A percentile compares a stretch with the other conserved stretches of the same genome.
Evolutionary conservation across 1,140 invertebrate genomes (phyloP).

Genomic region (Polyergus mexicanus): DNA sequence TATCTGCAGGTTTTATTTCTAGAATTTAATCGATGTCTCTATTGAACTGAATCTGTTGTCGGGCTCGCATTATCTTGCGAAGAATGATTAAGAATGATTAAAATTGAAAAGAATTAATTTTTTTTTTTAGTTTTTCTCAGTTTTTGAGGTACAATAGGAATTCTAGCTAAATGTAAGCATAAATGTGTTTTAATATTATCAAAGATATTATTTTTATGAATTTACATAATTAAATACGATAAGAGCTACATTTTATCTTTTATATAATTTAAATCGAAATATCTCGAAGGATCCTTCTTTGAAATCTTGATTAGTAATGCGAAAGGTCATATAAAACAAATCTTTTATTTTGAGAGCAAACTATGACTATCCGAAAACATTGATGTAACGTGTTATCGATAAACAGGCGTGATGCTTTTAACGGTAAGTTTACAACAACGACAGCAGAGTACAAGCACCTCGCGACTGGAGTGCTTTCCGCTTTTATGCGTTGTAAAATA

Average conservation of each 20-base stretch:
- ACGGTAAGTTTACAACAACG: slow-evolving; percentile 46
- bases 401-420: slow-evolving; percentile 62
- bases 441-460: slow-evolving; percentile 19
- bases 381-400: slow-evolving; percentile 5
- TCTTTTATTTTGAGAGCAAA: background rate
- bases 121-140: background rate
- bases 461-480: slow-evolving; percentile 58
- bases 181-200: background rate
- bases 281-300: background rate
- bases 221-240: background rate
- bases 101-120: background rate
- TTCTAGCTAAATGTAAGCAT: too few species aligned
- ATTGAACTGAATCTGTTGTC: background rate
- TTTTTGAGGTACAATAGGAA: background rate
- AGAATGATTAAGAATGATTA: background rate
- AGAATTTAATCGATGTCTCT: slow-evolving; percentile 64
- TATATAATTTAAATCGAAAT: background rate
- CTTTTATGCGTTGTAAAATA: slow-evolving; percentile 70
- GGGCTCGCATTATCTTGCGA: background rate
- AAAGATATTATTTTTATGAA: background rate
- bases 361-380: background rate
- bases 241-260: background rate
- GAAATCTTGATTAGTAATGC: background rate
- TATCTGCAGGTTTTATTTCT: slow-evolving; percentile 24
- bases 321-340: background rate